phyloP scores from a whole-genome alignment of 2,113 vertebrate species.

The Rhinolophus sinicus region DNA sequence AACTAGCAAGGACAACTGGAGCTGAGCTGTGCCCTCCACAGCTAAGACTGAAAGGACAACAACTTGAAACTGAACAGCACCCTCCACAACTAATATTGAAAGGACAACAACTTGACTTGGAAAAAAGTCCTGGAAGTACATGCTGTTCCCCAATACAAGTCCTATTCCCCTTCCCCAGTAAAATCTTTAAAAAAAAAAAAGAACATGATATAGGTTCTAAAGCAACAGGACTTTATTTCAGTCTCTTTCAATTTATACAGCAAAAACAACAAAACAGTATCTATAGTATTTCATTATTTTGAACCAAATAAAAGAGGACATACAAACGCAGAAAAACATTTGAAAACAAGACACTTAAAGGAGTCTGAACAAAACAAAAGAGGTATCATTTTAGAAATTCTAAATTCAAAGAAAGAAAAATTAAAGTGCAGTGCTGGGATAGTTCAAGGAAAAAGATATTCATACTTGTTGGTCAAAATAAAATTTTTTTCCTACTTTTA shows the following conservation, averaged over 20 bases:
- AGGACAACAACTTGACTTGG: too few species aligned
- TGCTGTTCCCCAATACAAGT: too few species aligned
- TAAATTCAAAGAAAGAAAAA: background rate
- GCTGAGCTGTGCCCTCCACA: too few species aligned
- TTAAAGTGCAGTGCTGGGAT: background rate
- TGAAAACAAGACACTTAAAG: background rate
- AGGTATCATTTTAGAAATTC: background rate
- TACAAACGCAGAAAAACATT: background rate
- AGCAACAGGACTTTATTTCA: background rate
- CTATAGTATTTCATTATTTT: background rate
- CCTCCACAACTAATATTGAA: too few species aligned
- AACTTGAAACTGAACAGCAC: too few species aligned
- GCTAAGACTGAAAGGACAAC: too few species aligned
- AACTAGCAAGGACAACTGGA: too few species aligned
- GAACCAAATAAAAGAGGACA: background rate
- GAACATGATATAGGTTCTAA: background rate
- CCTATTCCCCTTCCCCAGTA: too few species aligned
- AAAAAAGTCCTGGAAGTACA: too few species aligned
- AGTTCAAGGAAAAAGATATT: background rate
- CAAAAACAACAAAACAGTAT: background rate
- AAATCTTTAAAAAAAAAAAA: too few species aligned
- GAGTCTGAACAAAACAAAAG: background rate
- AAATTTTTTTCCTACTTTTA: background rate
- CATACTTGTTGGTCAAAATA: background rate
- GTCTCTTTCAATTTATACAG: background rate